Evolutionary conservation across 2,797 vertebrate species (phyloP).

Genomic region (Oophaga sylvatica): DNA sequence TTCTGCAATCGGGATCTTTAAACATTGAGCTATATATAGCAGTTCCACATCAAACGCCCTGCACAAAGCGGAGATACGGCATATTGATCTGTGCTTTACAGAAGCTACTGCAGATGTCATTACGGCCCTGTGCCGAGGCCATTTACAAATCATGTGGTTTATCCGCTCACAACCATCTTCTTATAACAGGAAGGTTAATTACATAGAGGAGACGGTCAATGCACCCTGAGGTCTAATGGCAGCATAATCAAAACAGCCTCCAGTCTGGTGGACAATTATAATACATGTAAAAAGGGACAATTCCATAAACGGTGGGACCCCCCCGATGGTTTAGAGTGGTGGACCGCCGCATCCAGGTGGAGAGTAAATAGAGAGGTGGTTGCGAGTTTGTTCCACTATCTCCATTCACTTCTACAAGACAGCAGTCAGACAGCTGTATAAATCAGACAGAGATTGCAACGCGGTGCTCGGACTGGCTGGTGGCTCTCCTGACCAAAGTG

Average conservation of each 20-base stretch:
- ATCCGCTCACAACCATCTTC: slow-evolving; percentile 5
- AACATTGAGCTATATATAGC: slow-evolving; percentile 90
- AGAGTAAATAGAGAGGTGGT: too few species aligned
- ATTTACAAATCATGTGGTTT: slow-evolving; percentile 17
- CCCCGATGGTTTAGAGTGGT: too few species aligned
- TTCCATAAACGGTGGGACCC: not conserved
- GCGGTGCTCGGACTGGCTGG: too few species aligned
- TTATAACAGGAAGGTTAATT: slow-evolving; percentile 43
- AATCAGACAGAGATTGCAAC: too few species aligned
- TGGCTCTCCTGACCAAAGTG: too few species aligned
- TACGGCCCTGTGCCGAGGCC: slow-evolving; percentile 51
- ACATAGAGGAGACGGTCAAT: not conserved
- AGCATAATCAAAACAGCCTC: slow-evolving; percentile 3
- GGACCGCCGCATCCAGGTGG: too few species aligned
- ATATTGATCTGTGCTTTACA: slow-evolving; percentile 61
- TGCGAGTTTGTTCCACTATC: too few species aligned
- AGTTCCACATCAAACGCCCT: slow-evolving; percentile 99
- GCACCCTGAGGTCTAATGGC: slow-evolving; percentile 13
- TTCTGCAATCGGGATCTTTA: slow-evolving; percentile 92
- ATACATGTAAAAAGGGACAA: not conserved
- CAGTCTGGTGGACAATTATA: not conserved
- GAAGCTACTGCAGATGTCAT: slow-evolving; percentile 60
- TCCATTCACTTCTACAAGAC: too few species aligned
- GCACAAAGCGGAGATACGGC: slow-evolving; percentile 66
- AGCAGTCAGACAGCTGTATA: too few species aligned